Evolutionary conservation across 2,797 vertebrate species (phyloP), one percentile per base, ranked within the genome.

Genomic region (Chloroceryle amazona): DNA sequence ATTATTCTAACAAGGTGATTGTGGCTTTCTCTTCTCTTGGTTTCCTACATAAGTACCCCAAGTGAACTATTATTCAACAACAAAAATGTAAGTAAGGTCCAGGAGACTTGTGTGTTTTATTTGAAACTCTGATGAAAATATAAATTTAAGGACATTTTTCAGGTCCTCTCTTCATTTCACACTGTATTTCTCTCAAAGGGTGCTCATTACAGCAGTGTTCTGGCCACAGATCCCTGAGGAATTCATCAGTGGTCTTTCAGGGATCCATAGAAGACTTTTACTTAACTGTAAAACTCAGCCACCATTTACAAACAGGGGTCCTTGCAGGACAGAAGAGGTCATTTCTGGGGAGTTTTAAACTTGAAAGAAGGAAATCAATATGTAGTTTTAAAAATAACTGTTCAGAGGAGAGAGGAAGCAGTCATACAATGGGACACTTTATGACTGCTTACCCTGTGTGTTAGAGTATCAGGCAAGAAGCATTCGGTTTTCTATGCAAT

Each of bases 221-320:
- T 73, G 74, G 67, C 55, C 52, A 18, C 61, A 19, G 9, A 57
- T 70, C 89, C 85, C 95, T 20, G 22, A 90, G 87, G 89, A 95
- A n/a, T 63, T 76, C 87, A 96, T 93, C 96, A 95, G 55, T 70
- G 55, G 42, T 85, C 87, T 85, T 91, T 88, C 80, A 91, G 79
- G 93, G 49, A 96, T 96, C 79, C 58, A 81, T n/a, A 57, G 63
- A 41, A 82, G 41, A 71, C 41, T 91, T 94, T 70, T 22, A 37
- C 67, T 67, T 63, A 52, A 31, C 89, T 29, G 41, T 66, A 81
- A 90, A 91, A 78, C 72, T 57, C 57, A 93, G 41, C 28, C 67
- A 80, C 71, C 31, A 10, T 46, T 75, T 92, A 92, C 42, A 68
- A 79, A 82, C 42, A 90, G 46, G 17, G 67, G 58, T 55, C 52